Percentiles rank a stretch among this genome's conserved stretches.
phyloP scores from a whole-genome alignment of 1,140 invertebrate genomes.

The Heliothis subflexa region DNA sequence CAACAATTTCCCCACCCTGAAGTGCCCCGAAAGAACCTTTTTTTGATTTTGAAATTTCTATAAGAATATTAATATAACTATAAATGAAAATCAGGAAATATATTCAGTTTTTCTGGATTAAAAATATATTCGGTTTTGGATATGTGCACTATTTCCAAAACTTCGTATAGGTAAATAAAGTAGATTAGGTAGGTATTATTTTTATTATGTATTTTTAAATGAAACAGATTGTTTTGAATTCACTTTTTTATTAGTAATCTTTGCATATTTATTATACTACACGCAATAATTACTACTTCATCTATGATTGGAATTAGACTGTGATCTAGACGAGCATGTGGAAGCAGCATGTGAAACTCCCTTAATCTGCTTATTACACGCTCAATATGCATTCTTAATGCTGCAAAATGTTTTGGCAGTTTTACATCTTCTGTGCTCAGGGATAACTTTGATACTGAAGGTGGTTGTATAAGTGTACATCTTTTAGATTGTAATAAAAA shows the following conservation, averaged over 20 bases:
- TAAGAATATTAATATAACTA: no score
- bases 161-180: no score
- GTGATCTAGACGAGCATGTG: conserved; percentile 66
- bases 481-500: conserved; percentile 52
- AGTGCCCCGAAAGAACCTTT: no score
- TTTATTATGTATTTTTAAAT: neutral
- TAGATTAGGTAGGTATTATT: no score
- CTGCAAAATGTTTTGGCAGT: conserved; percentile 73
- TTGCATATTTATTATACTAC: conserved; percentile 52
- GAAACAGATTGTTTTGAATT: conserved; percentile 30
- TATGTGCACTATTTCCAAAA: no score
- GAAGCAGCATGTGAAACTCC: conserved; percentile 71
- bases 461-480: conserved; percentile 68
- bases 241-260: conserved; percentile 50
- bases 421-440: conserved; percentile 63
- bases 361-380: conserved; percentile 59
- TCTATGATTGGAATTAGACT: conserved; percentile 61
- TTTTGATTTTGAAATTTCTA: no score
- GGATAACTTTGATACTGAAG: conserved; percentile 61
- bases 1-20: no score
- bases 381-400: conserved; percentile 77
- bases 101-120: no score
- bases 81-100: no score
- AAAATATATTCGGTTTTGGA: no score
- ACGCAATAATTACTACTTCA: conserved; percentile 62